Base-by-base conservation (phyloP, 2,113 vertebrate species). In the Colistium nudipinnis region DNA sequence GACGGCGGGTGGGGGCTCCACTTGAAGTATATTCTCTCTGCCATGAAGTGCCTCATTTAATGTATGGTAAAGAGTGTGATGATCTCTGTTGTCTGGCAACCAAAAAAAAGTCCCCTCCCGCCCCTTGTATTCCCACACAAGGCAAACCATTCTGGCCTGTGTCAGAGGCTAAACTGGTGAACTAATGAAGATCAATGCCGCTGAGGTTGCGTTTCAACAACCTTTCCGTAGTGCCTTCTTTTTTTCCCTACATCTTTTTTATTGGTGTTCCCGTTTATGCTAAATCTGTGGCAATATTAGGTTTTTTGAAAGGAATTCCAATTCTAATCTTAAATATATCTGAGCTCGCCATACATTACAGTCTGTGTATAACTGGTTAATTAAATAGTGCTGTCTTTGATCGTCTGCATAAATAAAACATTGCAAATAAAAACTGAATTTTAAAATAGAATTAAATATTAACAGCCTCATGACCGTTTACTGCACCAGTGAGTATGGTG, bases 11-110 rank as follows among this genome's bases (percentile, higher is more conserved):
- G 61, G 69, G 55, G 41, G 59, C 85, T 59, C 60, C 74, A 54
- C 62, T 82, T 85, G 74, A 87, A 62, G 70, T 57, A 61, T 83
- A 82, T 87, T 81, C 65, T 45, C 35, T 62, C 33, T 84, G 75
- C 76, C 72, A 70, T 82, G 39, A 80, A 83, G 71, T 79, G 80
- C 86, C 85, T 86, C 63, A 70, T 76, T 64, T 53, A 66, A 30
- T 84, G 63, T 47, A 17, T 27, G 75, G 49, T 24, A 24, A n/a
- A 38, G 28, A 36, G 31, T 36, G 44, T 72, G 67, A 79, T 72
- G 17, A 38, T 55, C 38, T 30, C 66, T 56, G 56, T 60, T 76
- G 57, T 74, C 36, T 70, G 41, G 38, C 81, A 28, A 25, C 45
- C 25, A 70, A 60, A 74, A 65, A 54, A 77, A 70, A 70, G 35